phyloP scores from a whole-genome alignment of 2,113 vertebrate species.

The Notothenia coriiceps region DNA sequence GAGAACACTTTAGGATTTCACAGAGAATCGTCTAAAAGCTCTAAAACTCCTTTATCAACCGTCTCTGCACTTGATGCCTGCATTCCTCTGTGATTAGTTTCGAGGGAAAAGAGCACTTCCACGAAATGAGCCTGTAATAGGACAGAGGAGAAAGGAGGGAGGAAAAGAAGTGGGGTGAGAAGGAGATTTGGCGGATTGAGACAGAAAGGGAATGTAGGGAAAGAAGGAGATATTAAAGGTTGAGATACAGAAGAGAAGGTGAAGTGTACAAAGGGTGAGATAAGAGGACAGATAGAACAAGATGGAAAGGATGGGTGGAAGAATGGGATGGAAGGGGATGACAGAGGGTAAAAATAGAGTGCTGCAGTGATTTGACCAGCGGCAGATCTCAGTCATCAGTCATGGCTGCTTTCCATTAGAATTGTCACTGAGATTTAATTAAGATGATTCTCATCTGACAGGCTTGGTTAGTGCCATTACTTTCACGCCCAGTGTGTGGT shows the following conservation, averaged over 20 bases:
- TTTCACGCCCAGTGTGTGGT: conserved; percentile 35
- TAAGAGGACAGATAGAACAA: conserved; percentile 15
- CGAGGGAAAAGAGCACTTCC: conserved; percentile 37
- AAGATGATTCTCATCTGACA: conserved; percentile 85
- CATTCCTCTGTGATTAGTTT: conserved; percentile 45
- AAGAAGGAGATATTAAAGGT: neutral
- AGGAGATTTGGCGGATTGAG: neutral
- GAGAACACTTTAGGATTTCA: conserved; percentile 30
- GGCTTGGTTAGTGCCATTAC: conserved; percentile 75
- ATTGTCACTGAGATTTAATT: conserved; percentile 84
- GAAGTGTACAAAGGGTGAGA: conserved; percentile 12
- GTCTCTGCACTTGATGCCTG: conserved; percentile 8
- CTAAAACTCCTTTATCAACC: conserved; percentile 25
- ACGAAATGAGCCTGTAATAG: conserved; percentile 33
- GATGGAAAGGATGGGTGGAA: neutral
- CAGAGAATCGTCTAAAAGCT: neutral
- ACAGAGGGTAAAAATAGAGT: conserved; percentile 74
- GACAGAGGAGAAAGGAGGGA: neutral
- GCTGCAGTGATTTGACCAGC: conserved; percentile 72
- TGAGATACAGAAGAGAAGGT: neutral
- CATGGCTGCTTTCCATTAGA: conserved; percentile 78
- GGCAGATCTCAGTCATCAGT: conserved; percentile 79
- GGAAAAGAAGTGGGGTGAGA: neutral
- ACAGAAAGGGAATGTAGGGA: neutral
- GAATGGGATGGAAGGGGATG: conserved; percentile 27